phyloP scores from a whole-genome alignment of 2,888 invertebrate species.

The Eutolmus rufibarbis region DNA sequence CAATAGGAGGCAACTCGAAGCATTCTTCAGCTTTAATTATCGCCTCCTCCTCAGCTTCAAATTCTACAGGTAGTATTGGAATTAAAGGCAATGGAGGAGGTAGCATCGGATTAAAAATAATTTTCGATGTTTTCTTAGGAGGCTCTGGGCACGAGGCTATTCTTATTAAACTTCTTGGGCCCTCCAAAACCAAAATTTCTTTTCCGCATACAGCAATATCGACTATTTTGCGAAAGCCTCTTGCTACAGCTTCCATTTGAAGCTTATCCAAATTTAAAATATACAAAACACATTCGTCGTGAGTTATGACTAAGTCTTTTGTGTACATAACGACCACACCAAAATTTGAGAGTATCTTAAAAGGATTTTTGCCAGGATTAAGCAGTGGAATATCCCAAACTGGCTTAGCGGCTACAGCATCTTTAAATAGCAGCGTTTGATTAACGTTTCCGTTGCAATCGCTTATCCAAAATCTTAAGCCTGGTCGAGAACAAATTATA shows the following conservation, averaged over 20 bases:
- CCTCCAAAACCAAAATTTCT: constrained; percentile 85
- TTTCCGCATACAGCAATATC: constrained; percentile 58
- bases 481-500: constrained; percentile 79
- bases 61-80: constrained; percentile 57
- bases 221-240: constrained; percentile 66
- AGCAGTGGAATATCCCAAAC: constrained; percentile 73
- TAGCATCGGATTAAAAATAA: constrained; percentile 59
- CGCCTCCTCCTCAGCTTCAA: constrained; percentile 62
- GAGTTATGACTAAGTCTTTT: constrained; percentile 77
- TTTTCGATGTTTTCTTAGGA: constrained; percentile 57
- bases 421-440: constrained; percentile 86
- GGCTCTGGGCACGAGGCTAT: constrained; percentile 77
- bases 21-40: constrained; percentile 77
- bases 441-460: constrained; percentile 78
- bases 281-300: constrained; percentile 74
- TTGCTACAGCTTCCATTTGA: constrained; percentile 72
- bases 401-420: constrained; percentile 64
- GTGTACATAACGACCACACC: constrained; percentile 72
- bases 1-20: constrained; percentile 72
- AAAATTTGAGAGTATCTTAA: constrained; percentile 63
- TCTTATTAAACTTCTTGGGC: constrained; percentile 78
- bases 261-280: constrained; percentile 77
- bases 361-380: constrained; percentile 66
- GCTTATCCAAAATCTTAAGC: constrained; percentile 84
- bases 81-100: constrained; percentile 57